Conservation (phyloP, 2,888 invertebrate genomes). For the Allygus modestus region DNA sequence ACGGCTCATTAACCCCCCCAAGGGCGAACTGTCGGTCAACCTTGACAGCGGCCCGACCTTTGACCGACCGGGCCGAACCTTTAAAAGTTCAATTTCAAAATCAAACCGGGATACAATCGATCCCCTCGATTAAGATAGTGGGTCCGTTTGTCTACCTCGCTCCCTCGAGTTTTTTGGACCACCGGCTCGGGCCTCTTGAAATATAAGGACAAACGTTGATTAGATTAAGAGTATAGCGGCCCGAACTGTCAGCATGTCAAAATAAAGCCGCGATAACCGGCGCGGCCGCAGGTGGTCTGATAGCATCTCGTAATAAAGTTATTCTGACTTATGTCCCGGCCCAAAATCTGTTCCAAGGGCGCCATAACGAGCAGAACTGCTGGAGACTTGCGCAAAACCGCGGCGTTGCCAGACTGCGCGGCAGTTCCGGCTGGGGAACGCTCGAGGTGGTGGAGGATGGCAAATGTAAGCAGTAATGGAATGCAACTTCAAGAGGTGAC, state of each 20-base stretch:
- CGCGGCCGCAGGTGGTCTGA: constrained; percentile 32
- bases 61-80: constrained; percentile 35
- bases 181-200: background rate
- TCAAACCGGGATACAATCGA: background rate
- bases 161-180: background rate
- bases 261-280: constrained; percentile 6
- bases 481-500: too few species aligned
- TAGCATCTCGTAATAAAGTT: constrained; percentile 34
- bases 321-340: constrained; percentile 33
- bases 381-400: constrained; percentile 9
- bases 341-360: constrained; percentile 40
- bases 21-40: constrained; percentile 39
- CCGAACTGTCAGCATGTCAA: constrained; percentile 7
- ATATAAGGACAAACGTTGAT: background rate
- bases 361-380: constrained; percentile 14
- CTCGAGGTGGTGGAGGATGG: background rate
- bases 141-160: background rate
- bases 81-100: constrained; percentile 46
- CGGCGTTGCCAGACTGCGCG: constrained; percentile 22
- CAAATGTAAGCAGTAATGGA: too few species aligned
- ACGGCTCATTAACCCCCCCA: constrained; percentile 34
- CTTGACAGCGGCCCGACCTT: constrained; percentile 33
- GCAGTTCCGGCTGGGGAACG: constrained; percentile 2
- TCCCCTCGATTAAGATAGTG: background rate
- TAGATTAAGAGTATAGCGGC: constrained; percentile 9